Evolutionary conservation across 2,797 vertebrate genomes (phyloP).

Genomic region (Hemitrygon akajei): DNA sequence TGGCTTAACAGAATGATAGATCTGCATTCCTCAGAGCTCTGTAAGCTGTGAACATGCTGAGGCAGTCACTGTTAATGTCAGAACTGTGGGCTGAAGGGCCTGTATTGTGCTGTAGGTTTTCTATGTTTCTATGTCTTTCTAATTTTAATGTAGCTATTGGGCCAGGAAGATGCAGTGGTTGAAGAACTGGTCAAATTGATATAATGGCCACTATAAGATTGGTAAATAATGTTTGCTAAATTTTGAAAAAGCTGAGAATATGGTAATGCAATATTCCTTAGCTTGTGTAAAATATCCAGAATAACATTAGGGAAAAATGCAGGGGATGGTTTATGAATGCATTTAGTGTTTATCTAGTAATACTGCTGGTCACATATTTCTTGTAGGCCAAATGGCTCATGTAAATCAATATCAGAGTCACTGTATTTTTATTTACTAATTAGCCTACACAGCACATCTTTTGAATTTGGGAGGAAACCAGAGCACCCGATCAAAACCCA

Average conservation of each 20-base stretch:
- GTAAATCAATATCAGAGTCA: background rate
- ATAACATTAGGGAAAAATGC: background rate
- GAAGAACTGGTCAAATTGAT: background rate
- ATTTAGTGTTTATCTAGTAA: background rate
- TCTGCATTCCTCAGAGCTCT: background rate
- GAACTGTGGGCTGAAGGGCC: too few relatives aligned
- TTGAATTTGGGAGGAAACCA: too few relatives aligned
- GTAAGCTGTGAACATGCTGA: background rate
- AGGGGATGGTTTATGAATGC: background rate
- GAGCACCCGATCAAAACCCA: too few relatives aligned
- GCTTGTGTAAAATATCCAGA: background rate
- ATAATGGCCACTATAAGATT: background rate
- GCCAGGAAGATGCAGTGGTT: background rate
- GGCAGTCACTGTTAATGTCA: background rate
- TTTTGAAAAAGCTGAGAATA: background rate
- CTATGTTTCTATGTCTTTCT: too few relatives aligned
- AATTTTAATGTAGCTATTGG: background rate
- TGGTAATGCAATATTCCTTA: background rate
- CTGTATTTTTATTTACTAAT: background rate
- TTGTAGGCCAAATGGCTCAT: background rate
- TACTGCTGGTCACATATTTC: background rate
- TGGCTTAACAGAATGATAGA: background rate
- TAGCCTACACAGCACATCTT: too few relatives aligned
- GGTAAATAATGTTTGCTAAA: background rate
- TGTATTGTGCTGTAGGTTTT: too few relatives aligned